Evolutionary conservation across 2,113 vertebrate genomes (phyloP).

Genomic region (Telmatochromis sp.): DNA sequence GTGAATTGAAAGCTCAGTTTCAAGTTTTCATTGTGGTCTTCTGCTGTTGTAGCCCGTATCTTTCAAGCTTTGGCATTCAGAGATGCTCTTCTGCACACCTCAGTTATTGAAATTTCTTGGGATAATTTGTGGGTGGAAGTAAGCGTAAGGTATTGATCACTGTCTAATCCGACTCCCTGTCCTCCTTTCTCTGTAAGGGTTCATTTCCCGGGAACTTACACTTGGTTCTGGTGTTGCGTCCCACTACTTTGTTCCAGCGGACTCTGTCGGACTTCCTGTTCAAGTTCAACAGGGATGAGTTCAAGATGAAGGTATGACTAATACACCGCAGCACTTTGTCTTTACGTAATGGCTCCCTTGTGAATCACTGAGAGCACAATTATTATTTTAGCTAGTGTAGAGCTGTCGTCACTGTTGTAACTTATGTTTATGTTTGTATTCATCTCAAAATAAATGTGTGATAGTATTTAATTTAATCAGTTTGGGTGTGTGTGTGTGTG

Average conservation of each 20-base stretch:
- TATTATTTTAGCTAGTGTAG: neutral
- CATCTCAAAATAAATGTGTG: neutral
- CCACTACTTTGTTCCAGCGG: conserved; percentile 83
- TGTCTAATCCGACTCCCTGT: neutral
- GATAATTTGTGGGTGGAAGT: neutral
- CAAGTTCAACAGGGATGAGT: conserved; percentile 90
- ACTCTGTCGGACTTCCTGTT: conserved; percentile 87
- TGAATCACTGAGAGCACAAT: neutral
- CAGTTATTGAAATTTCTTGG: neutral
- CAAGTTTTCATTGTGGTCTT: neutral
- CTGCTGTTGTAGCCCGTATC: neutral
- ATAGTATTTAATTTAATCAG: neutral
- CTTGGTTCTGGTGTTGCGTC: conserved; percentile 89
- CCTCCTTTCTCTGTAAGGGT: conserved; percentile 64
- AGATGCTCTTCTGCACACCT: neutral
- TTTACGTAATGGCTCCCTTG: neutral
- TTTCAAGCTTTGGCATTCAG: neutral
- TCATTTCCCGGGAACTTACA: conserved; percentile 90
- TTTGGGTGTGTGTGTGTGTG: neutral
- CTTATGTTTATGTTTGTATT: neutral
- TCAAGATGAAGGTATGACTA: conserved; percentile 92
- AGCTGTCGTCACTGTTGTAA: neutral
- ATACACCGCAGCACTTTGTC: neutral
- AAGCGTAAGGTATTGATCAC: neutral
- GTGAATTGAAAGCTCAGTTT: neutral